phyloP scores from a whole-genome alignment of 2,797 vertebrate genomes.

The Trachurus trachurus region DNA sequence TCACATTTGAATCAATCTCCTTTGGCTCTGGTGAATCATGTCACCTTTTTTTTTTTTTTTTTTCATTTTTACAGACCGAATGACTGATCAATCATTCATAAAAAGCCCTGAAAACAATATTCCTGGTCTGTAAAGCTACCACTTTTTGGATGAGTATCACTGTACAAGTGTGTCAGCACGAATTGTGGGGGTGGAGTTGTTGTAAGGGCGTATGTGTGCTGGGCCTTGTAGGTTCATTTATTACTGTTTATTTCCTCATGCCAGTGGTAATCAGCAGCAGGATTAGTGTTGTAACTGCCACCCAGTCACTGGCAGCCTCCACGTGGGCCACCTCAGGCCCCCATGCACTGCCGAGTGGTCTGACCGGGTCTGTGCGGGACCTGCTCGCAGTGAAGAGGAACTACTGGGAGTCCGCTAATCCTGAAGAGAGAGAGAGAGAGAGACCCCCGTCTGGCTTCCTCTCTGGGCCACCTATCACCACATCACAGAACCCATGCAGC shows the following conservation, averaged over 20 bases:
- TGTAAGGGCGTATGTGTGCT: constrained; percentile 59
- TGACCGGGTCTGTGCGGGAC: constrained; percentile 49
- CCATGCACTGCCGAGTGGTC: constrained; percentile 42
- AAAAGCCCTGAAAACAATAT: background rate
- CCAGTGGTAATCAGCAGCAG: constrained; percentile 82
- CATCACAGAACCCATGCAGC: constrained; percentile 69
- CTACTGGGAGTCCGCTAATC: constrained; percentile 52
- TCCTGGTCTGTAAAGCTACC: background rate
- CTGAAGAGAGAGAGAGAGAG: constrained; percentile 52
- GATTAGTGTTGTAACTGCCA: constrained; percentile 84
- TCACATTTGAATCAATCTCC: background rate
- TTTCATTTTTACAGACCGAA: background rate
- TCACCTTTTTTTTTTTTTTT: background rate
- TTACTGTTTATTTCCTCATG: constrained; percentile 85
- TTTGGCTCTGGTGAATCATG: background rate
- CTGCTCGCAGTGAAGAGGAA: constrained; percentile 27
- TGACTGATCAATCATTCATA: background rate
- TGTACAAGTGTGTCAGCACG: constrained; percentile 41
- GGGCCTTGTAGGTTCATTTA: constrained; percentile 73
- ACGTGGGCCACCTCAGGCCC: constrained; percentile 69
- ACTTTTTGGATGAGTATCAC: background rate
- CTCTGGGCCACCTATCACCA: constrained; percentile 77
- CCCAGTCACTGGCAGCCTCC: constrained; percentile 80
- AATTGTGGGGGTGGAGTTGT: constrained; percentile 42
- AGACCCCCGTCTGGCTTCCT: constrained; percentile 61